Base-by-base conservation (phyloP, 2,797 vertebrate genomes). In the Novumbra hubbsi region DNA sequence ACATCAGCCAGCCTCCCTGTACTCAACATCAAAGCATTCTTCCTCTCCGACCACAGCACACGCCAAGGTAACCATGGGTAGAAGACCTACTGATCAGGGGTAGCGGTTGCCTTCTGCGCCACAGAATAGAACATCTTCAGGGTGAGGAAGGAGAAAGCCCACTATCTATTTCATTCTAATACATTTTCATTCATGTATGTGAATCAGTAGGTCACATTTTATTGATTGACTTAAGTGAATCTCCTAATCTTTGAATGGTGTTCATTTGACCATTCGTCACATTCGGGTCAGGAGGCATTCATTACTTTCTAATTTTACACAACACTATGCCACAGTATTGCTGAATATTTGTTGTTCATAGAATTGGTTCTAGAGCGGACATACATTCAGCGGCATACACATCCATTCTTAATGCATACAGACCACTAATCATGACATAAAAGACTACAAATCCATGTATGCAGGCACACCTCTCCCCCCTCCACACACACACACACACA, bases 21-120 rank as follows among this genome's bases (percentile, higher is more conserved):
- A 24, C 19, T 9, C 16, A 41, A 32, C 70, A 60, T 71, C 70
- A 71, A 71, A 71, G 70, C 70, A 71, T 71, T 71, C 52, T 38
- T 71, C 60, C 52, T 17, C 17, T n/a, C 32, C 9, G 50, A 71
- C 30, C 3, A 30, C 34, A 17, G 70, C 30, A 30, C 17, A 34
- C 34, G 30, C 12, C 5, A 3, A 28, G 28, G 70, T 30, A 60
- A 57, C 50, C 30, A 38, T 34, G 16, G 64, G 27, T 30, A 1
- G 27, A 8, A 12, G 24, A 28, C 21, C 34, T 7, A 38, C 1
- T 38, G 34, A 3, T 5, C 34, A 19, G 1, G 11, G 65, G 1
- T 4, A n/a, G 34, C 7, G 19, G n/a, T 16, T 15, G 28, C n/a
- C 65, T 3, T 38, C 65, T n/a, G 12, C 15, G 1, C 65, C 11